A percentile compares a stretch with the other conserved stretches of the same genome.
phyloP scores from a whole-genome alignment of 2,113 vertebrate genomes.

The Casuarius casuarius region DNA sequence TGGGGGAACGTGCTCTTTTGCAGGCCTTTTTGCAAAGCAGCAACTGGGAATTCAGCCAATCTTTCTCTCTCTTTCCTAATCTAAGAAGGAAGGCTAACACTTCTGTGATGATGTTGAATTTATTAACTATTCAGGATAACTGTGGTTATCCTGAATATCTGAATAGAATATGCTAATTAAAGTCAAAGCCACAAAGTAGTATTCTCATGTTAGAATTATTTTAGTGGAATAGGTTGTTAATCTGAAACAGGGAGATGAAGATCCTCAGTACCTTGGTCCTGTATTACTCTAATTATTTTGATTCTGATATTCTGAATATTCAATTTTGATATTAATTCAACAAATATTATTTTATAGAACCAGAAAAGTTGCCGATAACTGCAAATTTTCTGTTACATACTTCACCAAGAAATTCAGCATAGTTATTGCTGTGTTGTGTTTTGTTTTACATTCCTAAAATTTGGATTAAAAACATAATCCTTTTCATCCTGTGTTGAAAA shows the following conservation, averaged over 20 bases:
- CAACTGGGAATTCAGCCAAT: neutral
- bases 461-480: conserved; percentile 17
- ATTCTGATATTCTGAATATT: neutral
- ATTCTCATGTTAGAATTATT: neutral
- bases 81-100: neutral
- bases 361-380: neutral
- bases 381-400: neutral
- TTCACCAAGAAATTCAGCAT: neutral
- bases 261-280: neutral
- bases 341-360: neutral
- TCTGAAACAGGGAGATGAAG: neutral
- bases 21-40: neutral
- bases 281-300: neutral
- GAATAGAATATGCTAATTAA: neutral
- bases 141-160: neutral
- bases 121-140: neutral
- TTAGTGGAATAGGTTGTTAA: neutral
- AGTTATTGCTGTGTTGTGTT: neutral
- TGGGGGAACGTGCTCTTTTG: neutral
- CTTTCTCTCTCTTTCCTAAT: neutral
- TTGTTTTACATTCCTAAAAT: conserved; percentile 11
- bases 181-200: neutral
- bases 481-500: conserved; percentile 7
- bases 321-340: neutral
- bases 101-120: neutral